phyloP scores from a whole-genome alignment of 2,888 invertebrate genomes.

The Acleris holmiana region DNA sequence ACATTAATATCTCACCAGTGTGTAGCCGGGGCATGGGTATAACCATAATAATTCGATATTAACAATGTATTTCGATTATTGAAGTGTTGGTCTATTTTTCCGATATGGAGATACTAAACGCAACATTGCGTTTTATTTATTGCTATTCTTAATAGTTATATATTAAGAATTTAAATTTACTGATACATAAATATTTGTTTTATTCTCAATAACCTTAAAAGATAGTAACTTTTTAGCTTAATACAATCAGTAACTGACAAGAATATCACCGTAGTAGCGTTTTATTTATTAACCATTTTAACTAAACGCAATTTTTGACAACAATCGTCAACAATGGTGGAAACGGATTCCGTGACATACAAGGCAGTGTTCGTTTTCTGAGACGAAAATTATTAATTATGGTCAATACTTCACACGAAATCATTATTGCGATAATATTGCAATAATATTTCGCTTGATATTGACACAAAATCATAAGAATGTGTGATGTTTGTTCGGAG shows the following conservation, averaged over 20 bases:
- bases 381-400: conserved; percentile 81
- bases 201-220: too few relatives aligned
- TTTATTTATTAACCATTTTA: conserved; percentile 34
- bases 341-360: conserved; percentile 77
- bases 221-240: neutral
- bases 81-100: too few relatives aligned
- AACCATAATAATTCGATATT: too few relatives aligned
- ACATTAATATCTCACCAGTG: too few relatives aligned
- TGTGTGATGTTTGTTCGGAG: conserved; percentile 98
- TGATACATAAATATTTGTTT: too few relatives aligned
- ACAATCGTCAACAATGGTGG: conserved; percentile 83
- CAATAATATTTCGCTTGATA: conserved; percentile 72
- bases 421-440: conserved; percentile 71
- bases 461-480: conserved; percentile 82
- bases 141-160: too few relatives aligned
- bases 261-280: neutral
- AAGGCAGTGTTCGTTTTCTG: conserved; percentile 78
- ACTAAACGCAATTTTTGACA: conserved; percentile 77
- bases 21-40: too few relatives aligned
- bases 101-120: too few relatives aligned
- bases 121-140: too few relatives aligned
- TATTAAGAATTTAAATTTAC: too few relatives aligned
- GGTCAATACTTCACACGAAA: conserved; percentile 70
- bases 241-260: neutral
- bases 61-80: too few relatives aligned